phyloP scores from a whole-genome alignment of 2,113 vertebrate species.

The Platysteira castanea region DNA sequence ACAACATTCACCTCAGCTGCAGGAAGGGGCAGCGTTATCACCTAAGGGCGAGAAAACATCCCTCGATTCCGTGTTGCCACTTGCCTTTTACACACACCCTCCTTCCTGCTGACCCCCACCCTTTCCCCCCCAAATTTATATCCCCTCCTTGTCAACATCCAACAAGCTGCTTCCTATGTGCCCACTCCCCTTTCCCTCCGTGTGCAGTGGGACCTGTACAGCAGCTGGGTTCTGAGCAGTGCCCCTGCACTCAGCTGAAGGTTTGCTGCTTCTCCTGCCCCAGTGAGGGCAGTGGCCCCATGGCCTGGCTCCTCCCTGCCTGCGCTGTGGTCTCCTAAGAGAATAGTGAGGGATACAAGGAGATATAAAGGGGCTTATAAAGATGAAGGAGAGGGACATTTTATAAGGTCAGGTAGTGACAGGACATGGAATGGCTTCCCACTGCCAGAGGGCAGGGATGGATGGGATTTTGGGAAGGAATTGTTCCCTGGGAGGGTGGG shows the following conservation, averaged over 20 bases:
- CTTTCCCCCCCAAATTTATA: not conserved
- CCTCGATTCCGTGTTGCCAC: not conserved
- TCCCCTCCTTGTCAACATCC: not conserved
- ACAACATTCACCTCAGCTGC: not conserved
- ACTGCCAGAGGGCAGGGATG: not conserved
- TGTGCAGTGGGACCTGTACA: fast-evolving
- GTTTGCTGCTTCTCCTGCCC: not conserved
- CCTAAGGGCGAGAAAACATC: not conserved
- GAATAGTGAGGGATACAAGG: not conserved
- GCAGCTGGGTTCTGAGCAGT: not conserved
- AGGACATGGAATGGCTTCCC: not conserved
- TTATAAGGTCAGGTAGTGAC: not conserved
- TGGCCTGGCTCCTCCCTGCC: not conserved
- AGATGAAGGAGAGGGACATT: not conserved
- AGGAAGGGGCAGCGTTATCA: not conserved
- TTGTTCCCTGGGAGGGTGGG: fast-evolving
- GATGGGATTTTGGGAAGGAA: not conserved
- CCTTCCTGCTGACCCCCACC: not conserved
- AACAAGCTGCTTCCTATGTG: not conserved
- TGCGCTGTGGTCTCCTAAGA: not conserved
- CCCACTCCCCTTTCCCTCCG: no score
- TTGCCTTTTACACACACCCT: not conserved
- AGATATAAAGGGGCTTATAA: not conserved
- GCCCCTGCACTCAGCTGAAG: not conserved
- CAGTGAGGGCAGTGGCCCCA: not conserved